Conservation (phyloP, 2,888 invertebrate genomes). For the Anagyrus pseudococci region DNA sequence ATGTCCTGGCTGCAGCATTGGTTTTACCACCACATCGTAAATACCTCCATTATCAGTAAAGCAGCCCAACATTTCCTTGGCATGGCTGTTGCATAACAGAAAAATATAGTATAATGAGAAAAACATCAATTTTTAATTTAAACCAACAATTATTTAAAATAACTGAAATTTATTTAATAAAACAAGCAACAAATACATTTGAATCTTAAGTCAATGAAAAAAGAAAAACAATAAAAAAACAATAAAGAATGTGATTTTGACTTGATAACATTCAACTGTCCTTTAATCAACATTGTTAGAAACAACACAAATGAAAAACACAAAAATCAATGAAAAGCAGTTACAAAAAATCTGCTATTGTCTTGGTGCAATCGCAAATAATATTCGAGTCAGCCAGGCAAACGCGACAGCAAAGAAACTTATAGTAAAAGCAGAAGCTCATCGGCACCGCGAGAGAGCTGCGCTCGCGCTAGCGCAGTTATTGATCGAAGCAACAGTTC, state of each 20-base stretch:
- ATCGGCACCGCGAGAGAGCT: neutral
- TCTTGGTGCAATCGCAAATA: neutral
- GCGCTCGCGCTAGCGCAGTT: neutral
- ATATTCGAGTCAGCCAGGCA: neutral
- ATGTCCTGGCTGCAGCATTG: conserved; percentile 64
- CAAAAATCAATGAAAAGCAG: too few species aligned
- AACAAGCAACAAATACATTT: neutral
- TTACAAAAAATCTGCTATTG: neutral
- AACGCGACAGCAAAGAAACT: too few species aligned
- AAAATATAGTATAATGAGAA: neutral
- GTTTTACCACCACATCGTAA: conserved; percentile 63
- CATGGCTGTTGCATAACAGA: conserved; percentile 13
- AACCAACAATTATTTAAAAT: neutral
- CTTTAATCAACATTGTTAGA: neutral
- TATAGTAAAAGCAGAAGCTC: too few species aligned
- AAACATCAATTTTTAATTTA: neutral
- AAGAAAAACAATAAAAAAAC: neutral
- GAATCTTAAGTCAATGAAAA: too few species aligned
- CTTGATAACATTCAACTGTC: neutral
- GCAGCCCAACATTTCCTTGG: conserved; percentile 43
- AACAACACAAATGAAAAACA: neutral
- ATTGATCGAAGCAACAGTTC: conserved; percentile 38
- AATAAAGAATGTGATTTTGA: neutral
- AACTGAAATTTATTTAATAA: neutral
- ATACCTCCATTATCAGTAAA: conserved; percentile 57